Base-by-base conservation (phyloP, 2,113 vertebrate genomes). In the Paralichthys olivaceus region DNA sequence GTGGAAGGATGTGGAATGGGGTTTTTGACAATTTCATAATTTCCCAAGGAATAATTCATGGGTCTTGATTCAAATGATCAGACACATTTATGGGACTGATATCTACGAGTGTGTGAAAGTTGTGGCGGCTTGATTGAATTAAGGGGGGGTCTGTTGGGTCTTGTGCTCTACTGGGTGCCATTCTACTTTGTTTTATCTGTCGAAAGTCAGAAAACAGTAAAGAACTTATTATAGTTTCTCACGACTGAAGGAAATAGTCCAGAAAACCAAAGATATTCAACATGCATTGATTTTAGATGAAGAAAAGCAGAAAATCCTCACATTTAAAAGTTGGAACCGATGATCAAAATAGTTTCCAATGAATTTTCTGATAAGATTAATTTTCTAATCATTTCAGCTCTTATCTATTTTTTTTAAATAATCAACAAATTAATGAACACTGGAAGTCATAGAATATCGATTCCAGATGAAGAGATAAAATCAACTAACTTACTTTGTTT, bases 401-500 rank as follows among this genome's bases (percentile, higher is more conserved):
- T 11, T 23, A 47, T 47, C 43, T 47, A 15, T 5, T 47, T 15
- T 17, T 45, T 15, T 5, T 17, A 45, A 43, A 43, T 43, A 15
- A 47, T 25, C 4, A 49, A 14, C 26, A 32, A 34, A 37, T 34
- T 17, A 34, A 22, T 29, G 5, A 58, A 15, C 51, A 23, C 5
- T 25, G 1, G 32, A 37, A 58, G 57, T 29, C 9, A 25, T 67
- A 23, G 29, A 23, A 23, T n/a, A 49, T 20, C 9, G 9, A 29
- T 58, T 1, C 7, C 55, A 49, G 13, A 58, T 32, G 20, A 22
- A 20, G 20, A 9, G 3, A 59, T 54, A 17, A 37, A 43, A 43
- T 20, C 19, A 54, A 15, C 4, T 40, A 37, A 40, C 32, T 12
- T 61, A 70, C 65, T 62, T 63, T 32, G 22, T 70, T 32, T 63